Conservation (phyloP, 2,113 vertebrate species). For the Syngnathus floridae region DNA sequence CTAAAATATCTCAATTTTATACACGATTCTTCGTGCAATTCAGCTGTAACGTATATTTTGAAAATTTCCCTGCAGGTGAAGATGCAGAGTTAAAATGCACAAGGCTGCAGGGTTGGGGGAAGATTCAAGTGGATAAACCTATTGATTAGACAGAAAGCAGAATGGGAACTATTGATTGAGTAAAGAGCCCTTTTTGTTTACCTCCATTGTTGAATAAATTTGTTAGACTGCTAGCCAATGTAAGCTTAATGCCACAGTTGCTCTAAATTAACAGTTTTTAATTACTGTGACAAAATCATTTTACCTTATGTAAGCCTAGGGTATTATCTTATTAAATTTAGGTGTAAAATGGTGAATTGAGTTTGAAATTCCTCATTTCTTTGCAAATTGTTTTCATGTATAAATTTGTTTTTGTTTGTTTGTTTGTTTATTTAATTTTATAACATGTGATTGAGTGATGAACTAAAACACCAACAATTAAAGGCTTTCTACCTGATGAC, state of each 20-base stretch:
- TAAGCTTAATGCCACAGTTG: too few relatives aligned
- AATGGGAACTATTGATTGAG: conserved; percentile 56
- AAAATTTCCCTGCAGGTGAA: conserved; percentile 14
- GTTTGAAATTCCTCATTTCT: too few relatives aligned
- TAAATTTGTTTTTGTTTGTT: too few relatives aligned
- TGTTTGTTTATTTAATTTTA: too few relatives aligned
- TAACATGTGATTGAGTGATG: too few relatives aligned
- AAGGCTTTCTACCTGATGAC: too few relatives aligned
- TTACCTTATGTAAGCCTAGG: neutral
- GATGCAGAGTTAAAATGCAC: conserved; percentile 14
- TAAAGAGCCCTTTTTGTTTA: conserved; percentile 18
- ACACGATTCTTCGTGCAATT: neutral
- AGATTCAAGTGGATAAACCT: conserved; percentile 55
- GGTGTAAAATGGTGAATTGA: too few relatives aligned
- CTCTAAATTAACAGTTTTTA: neutral
- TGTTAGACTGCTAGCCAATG: too few relatives aligned
- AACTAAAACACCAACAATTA: too few relatives aligned
- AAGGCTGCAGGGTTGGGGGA: conserved; percentile 18
- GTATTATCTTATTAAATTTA: neutral
- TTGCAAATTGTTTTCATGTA: too few relatives aligned
- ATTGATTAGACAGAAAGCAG: conserved; percentile 55
- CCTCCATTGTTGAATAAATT: too few relatives aligned
- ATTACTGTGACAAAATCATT: neutral
- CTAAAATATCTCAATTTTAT: neutral
- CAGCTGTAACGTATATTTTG: neutral